A percentile compares a stretch with the other conserved stretches of the same genome.
These are phyloP conservation scores for Plumapathes pennacea DNA, from an alignment of 92 coral and sea anemone species.

Conservation along the genomic window DNA sequence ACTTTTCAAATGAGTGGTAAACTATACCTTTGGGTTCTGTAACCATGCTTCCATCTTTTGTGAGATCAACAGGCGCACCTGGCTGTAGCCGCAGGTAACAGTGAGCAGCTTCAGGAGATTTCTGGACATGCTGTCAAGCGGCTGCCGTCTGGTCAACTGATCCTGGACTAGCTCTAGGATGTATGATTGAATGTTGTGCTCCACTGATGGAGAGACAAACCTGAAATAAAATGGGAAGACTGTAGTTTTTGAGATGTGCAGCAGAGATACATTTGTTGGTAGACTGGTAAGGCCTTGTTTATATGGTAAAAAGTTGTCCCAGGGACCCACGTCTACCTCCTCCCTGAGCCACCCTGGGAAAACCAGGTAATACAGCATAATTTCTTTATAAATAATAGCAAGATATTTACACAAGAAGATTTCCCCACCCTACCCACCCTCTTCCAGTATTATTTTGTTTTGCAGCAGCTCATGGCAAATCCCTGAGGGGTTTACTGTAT, in stretches of 20 bases:
- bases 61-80: slow-evolving; percentile 85
- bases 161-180: slow-evolving; percentile 87
- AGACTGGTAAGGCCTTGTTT: too few species aligned
- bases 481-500: too few species aligned
- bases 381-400: too few species aligned
- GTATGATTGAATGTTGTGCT: slow-evolving; percentile 78
- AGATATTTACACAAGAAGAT: too few species aligned
- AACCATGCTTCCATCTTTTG: slow-evolving; percentile 94
- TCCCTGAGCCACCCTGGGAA: too few species aligned
- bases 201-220: slow-evolving; percentile 69
- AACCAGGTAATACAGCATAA: too few species aligned
- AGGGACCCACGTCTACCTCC: neutral
- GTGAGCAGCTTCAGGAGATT: slow-evolving; percentile 81
- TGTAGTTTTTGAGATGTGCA: too few species aligned
- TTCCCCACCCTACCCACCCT: too few species aligned
- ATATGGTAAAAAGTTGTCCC: too few species aligned
- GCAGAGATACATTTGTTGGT: too few species aligned
- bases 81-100: slow-evolving; percentile 87
- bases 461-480: too few species aligned
- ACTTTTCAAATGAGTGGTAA: neutral
- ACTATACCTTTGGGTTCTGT: slow-evolving; percentile 88
- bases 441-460: too few species aligned
- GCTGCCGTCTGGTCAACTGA: slow-evolving; percentile 90
- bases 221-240: slow-evolving; percentile 13
- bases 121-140: slow-evolving; percentile 93